Evolutionary conservation across 1,140 invertebrate genomes (phyloP).

Genomic region (Temnothorax nylanderi): DNA sequence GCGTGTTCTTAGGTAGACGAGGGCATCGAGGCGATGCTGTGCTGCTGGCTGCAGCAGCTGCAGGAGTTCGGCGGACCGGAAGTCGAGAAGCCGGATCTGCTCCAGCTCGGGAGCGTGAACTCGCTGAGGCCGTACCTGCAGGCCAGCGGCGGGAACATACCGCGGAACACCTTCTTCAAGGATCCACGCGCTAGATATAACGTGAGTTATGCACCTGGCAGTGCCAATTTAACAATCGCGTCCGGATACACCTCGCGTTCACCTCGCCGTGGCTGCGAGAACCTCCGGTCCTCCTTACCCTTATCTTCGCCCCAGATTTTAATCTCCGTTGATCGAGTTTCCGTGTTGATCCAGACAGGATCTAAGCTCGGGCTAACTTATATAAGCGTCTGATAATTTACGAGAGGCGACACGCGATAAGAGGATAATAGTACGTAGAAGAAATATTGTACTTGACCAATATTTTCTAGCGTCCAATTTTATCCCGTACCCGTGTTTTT

Average conservation of each 20-base stretch:
- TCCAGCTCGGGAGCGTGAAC: conserved; percentile 90
- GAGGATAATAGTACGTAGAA: background rate
- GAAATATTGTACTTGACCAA: background rate
- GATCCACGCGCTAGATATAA: conserved; percentile 92
- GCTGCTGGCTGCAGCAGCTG: conserved; percentile 92
- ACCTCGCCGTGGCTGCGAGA: background rate
- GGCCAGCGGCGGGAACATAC: conserved; percentile 87
- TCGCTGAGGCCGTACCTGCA: conserved; percentile 87
- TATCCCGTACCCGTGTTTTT: background rate
- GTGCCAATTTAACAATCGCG: background rate
- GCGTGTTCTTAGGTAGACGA: conserved; percentile 89
- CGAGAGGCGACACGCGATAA: background rate
- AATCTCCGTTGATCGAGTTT: conserved; percentile 16
- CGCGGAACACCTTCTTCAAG: conserved; percentile 88
- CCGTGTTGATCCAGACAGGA: background rate
- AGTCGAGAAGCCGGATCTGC: conserved; percentile 92
- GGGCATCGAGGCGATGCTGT: conserved; percentile 93
- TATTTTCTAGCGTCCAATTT: background rate
- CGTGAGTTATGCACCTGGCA: conserved; percentile 85
- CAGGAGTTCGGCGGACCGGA: conserved; percentile 92
- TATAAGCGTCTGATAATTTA: background rate
- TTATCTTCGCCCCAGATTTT: background rate
- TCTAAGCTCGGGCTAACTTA: background rate
- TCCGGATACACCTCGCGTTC: background rate
- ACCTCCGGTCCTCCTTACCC: background rate